Evolutionary conservation across 2,113 vertebrate genomes (phyloP).

Genomic region (Ptyas mucosa): DNA sequence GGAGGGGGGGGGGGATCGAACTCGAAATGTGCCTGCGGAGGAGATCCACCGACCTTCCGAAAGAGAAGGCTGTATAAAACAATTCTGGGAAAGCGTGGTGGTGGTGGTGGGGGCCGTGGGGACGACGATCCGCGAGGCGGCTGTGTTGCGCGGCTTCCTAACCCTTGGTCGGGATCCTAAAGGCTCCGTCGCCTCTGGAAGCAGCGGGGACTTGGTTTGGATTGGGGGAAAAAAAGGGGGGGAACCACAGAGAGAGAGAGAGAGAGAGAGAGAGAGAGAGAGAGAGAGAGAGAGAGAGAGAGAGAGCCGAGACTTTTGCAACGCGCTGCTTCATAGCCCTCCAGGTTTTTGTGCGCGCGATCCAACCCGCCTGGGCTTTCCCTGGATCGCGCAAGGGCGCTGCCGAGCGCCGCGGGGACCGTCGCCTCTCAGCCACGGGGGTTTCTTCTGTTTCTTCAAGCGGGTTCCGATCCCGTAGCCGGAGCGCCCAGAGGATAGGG

Average conservation of each 20-base stretch:
- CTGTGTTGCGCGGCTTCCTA: neutral
- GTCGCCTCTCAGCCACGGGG: neutral
- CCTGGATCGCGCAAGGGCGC: neutral
- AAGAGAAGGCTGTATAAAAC: neutral
- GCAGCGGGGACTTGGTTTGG: neutral
- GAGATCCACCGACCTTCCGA: neutral
- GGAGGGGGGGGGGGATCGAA: accelerated
- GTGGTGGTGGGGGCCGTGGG: too few species aligned
- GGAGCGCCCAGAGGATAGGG: neutral
- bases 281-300: neutral
- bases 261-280: too few species aligned
- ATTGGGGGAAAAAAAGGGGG: neutral
- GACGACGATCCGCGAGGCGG: too few species aligned
- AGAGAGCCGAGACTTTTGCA: neutral
- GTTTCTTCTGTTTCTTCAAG: neutral
- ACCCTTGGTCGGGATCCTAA: neutral
- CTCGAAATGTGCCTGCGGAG: neutral
- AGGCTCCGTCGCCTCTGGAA: neutral
- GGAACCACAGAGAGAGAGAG: too few species aligned
- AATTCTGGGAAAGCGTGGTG: neutral
- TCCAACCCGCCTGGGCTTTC: neutral
- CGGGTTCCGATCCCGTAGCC: neutral
- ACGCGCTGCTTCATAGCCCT: neutral
- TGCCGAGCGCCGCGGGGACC: too few species aligned
- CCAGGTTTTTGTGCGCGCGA: neutral